Evolutionary conservation across 2,113 vertebrate genomes (phyloP).

Genomic region (Stomatorhinus ivindoensis): DNA sequence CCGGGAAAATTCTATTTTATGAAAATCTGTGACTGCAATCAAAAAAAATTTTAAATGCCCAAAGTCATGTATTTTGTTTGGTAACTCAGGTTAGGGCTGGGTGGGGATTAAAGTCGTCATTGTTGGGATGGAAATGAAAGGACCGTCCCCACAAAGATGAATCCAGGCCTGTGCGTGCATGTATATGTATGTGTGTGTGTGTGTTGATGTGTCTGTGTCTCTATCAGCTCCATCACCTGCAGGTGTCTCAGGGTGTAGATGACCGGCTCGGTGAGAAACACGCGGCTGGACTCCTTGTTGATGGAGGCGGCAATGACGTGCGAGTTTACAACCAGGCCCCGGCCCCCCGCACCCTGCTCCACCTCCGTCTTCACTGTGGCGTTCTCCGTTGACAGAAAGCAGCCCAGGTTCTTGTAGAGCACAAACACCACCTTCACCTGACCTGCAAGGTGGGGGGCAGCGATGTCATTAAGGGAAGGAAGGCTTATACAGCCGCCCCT

Average conservation of each 20-base stretch:
- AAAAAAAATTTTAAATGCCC: too few relatives aligned
- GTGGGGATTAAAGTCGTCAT: too few relatives aligned
- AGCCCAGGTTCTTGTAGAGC: slow-evolving; percentile 84
- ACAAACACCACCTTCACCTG: slow-evolving; percentile 89
- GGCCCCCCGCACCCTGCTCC: slow-evolving; percentile 50
- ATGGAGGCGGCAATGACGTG: slow-evolving; percentile 86
- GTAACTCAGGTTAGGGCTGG: too few relatives aligned
- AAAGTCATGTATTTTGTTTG: too few relatives aligned
- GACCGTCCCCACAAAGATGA: too few relatives aligned
- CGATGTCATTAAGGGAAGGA: neutral
- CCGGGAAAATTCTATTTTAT: too few relatives aligned
- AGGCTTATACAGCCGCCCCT: neutral
- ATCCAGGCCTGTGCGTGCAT: neutral
- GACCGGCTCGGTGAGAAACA: slow-evolving; percentile 85
- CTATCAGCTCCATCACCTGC: slow-evolving; percentile 55
- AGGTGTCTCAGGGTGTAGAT: slow-evolving; percentile 81
- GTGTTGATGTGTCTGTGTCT: neutral
- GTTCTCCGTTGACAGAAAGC: slow-evolving; percentile 83
- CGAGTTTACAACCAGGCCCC: slow-evolving; percentile 76
- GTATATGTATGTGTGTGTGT: slow-evolving; percentile 10
- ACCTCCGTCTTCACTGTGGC: slow-evolving; percentile 79
- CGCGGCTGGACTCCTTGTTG: slow-evolving; percentile 85
- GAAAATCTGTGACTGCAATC: too few relatives aligned
- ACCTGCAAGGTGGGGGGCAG: slow-evolving; percentile 56
- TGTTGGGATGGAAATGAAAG: too few relatives aligned